A percentile compares a stretch with the other conserved stretches of the same genome.
Conservation (phyloP, 2,797 vertebrate species). For the Lagorchestes hirsutus region DNA sequence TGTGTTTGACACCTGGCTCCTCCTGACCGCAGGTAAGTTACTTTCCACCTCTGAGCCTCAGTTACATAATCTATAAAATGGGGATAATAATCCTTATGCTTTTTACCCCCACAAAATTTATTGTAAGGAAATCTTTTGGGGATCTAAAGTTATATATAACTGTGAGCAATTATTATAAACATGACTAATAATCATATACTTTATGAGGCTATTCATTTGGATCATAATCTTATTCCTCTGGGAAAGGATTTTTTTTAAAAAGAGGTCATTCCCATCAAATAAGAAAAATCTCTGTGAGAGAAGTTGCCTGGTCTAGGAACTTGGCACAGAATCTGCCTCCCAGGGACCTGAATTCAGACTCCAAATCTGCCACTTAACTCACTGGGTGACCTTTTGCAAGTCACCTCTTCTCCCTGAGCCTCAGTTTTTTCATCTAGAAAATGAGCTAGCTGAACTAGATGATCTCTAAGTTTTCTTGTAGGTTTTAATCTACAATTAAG, state of each 20-base stretch:
- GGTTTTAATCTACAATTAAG: neutral
- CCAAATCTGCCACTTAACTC: neutral
- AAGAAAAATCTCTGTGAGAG: neutral
- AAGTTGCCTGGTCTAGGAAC: neutral
- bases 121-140: neutral
- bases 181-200: neutral
- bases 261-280: neutral
- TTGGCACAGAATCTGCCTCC: neutral
- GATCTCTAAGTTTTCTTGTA: neutral
- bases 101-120: neutral
- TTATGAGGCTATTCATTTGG: neutral
- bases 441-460: neutral
- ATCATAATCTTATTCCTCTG: neutral
- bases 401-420: neutral
- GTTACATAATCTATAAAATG: neutral
- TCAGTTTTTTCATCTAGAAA: neutral
- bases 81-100: neutral
- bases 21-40: neutral
- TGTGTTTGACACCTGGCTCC: neutral
- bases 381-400: neutral
- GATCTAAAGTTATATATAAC: neutral
- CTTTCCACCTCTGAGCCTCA: neutral
- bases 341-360: neutral
- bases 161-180: neutral
- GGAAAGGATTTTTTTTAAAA: neutral